Evolutionary conservation across 2,113 vertebrate species (phyloP), one percentile per base, ranked within the genome.

Genomic region (Eublepharis macularius): DNA sequence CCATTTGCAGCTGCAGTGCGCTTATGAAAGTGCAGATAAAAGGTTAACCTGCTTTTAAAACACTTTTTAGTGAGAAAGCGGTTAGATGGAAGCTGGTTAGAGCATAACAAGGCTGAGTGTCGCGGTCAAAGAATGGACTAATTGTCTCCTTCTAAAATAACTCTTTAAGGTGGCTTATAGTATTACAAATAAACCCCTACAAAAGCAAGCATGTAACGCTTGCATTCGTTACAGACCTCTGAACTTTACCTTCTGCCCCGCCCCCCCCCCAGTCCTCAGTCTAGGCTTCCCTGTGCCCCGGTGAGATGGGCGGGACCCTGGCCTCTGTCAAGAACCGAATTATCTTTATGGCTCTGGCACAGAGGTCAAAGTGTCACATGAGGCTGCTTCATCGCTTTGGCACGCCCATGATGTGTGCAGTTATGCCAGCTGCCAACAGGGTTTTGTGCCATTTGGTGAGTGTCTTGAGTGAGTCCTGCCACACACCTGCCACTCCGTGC

Each of bases 381-480:
- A 60, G 66, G 65, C 6, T 41, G 11, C 21, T 34, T 78, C 65
- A 3, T 41, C 45, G n/a, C 66, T 41, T 32, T 6, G 34, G 26
- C 12, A 51, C 14, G 51, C n/a, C 63, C 73, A 29, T 5, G 0
- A 47, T 7, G 76, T 60, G 69, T 91, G 68, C 63, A 45, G 78
- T 82, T 43, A 4, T 0, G 60, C 57, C 74, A 1, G 41, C 21
- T 77, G 91, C 86, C 87, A 49, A 80, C 21, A 1, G 19, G 0
- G 1, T n/a, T 19, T 16, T 57, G 29, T 54, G 83, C 49, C 24
- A 16, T 57, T 1, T 2, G 41, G 2, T 0, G 5, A 60, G n/a
- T 2, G 4, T 65, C 83, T 51, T 4, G 8, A n/a, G 29, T 0
- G 16, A 0, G 0, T 8, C 43, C 63, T 7, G 24, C 39, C 29